phyloP scores from a whole-genome alignment of 2,888 invertebrate species.

The Caenorhabditis doughertyi region DNA sequence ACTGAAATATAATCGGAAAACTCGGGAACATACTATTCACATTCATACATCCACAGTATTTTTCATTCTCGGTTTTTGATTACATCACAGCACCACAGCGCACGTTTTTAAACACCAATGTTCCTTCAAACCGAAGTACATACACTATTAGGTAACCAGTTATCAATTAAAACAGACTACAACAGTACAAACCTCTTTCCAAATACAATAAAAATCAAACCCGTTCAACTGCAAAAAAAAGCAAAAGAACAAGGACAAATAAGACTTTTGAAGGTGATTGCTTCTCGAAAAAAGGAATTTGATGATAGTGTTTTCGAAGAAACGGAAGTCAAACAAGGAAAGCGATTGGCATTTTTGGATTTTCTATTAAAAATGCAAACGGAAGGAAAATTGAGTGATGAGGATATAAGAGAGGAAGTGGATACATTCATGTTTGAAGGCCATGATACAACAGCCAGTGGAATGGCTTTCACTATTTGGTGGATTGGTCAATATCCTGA shows the following conservation, averaged over 20 bases:
- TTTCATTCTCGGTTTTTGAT: too few relatives aligned
- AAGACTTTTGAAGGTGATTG: constrained; percentile 65
- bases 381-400: constrained; percentile 82
- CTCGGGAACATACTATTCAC: too few relatives aligned
- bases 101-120: background rate
- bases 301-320: constrained; percentile 53
- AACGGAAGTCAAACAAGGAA: constrained; percentile 7
- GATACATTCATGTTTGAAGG: constrained; percentile 85
- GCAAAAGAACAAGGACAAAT: constrained; percentile 36
- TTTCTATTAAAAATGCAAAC: constrained; percentile 83
- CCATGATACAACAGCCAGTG: constrained; percentile 84
- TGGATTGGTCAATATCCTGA: constrained; percentile 83
- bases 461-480: constrained; percentile 83
- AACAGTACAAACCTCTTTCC: constrained; percentile 13
- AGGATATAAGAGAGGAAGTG: constrained; percentile 83
- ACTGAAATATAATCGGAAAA: too few relatives aligned
- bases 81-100: too few relatives aligned
- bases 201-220: constrained; percentile 12
- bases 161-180: constrained; percentile 20
- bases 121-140: constrained; percentile 11
- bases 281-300: constrained; percentile 80
- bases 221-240: constrained; percentile 5
- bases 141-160: constrained; percentile 4
- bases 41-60: too few relatives aligned
- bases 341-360: constrained; percentile 84